Base-by-base conservation (phyloP, 1,140 invertebrate genomes). In the Asbolus verrucosus region DNA sequence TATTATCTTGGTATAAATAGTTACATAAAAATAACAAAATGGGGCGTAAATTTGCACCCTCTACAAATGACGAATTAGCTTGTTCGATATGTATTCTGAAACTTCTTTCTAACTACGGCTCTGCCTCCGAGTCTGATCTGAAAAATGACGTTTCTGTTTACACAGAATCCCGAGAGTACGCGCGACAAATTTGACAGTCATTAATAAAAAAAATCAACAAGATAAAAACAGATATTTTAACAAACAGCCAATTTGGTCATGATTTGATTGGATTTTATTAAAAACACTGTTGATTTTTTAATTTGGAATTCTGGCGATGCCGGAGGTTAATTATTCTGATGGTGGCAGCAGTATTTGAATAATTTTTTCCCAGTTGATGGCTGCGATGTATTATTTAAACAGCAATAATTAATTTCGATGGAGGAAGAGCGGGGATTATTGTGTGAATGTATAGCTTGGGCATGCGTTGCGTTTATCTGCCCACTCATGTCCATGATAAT, bases 401-500 rank as follows among this genome's bases (percentile, higher is more conserved):
- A 54, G 27, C 27, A 21, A 27, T 54, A 54, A 54, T 54, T 54
- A 54, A 54, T 54, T 54, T 21, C 1, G 21, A 24, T 27, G 19
- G 21, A 8, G 16, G 18, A 18, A 18, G 21, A 27, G 21, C 18
- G 19, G 5, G n/a, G n/a, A n/a, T n/a, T n/a, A n/a, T n/a, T n/a
- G n/a, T 6, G 21, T 8, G 24, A 27, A 27, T 8, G 24, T 27
- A 8, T n/a, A n/a, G n/a, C n/a, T n/a, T n/a, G n/a, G n/a, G n/a
- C n/a, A 14, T 46, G 15, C 15, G 19, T 46, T 21, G 41, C 41
- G 15, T 61, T 36, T n/a, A 61, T 46, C 65, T 36, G 18, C 65
- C 65, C 43, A 67, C 65, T 67, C 65, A 54, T 67, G 41, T 67
- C 9, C 24, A 15, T 27, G 36, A 33, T 36, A 4, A 33, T 24